Evolutionary conservation across 2,797 vertebrate species (phyloP).

Genomic region (Linurgus olivaceus): DNA sequence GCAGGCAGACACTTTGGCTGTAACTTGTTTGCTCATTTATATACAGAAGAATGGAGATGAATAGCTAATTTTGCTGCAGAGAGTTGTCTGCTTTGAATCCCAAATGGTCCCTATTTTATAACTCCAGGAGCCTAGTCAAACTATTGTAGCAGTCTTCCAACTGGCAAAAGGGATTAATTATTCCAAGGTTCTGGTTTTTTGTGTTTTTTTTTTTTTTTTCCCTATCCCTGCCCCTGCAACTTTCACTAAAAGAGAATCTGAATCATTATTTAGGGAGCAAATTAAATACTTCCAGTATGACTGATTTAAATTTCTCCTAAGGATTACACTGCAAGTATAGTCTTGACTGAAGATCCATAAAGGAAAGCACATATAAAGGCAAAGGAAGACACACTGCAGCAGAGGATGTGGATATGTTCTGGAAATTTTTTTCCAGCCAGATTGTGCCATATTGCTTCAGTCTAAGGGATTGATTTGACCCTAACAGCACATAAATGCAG

Average conservation of each 20-base stretch:
- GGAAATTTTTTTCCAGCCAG: not conserved
- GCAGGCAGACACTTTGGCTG: conserved; percentile 51
- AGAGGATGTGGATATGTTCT: not conserved
- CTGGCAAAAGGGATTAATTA: conserved; percentile 78
- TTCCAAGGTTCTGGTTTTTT: conserved; percentile 53
- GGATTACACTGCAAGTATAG: conserved; percentile 49
- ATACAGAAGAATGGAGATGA: conserved; percentile 61
- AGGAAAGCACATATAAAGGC: not conserved
- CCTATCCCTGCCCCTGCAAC: not conserved
- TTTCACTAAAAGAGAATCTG: conserved; percentile 49
- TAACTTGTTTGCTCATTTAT: conserved; percentile 67
- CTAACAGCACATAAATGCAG: not conserved
- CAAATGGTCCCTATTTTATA: conserved; percentile 26
- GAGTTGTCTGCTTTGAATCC: conserved; percentile 58
- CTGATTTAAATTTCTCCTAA: conserved; percentile 78
- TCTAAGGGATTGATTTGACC: not conserved
- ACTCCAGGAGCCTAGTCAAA: conserved; percentile 29
- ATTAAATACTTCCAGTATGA: conserved; percentile 75
- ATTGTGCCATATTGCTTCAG: not conserved
- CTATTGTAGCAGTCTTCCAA: conserved; percentile 20
- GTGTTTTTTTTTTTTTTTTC: not conserved
- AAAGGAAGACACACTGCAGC: not conserved
- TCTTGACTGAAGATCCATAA: conserved; percentile 33
- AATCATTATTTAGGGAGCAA: conserved; percentile 77
- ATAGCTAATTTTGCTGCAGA: conserved; percentile 71